Evolutionary conservation across 2,797 vertebrate species (phyloP).

Genomic region (Takifugu rubripes): DNA sequence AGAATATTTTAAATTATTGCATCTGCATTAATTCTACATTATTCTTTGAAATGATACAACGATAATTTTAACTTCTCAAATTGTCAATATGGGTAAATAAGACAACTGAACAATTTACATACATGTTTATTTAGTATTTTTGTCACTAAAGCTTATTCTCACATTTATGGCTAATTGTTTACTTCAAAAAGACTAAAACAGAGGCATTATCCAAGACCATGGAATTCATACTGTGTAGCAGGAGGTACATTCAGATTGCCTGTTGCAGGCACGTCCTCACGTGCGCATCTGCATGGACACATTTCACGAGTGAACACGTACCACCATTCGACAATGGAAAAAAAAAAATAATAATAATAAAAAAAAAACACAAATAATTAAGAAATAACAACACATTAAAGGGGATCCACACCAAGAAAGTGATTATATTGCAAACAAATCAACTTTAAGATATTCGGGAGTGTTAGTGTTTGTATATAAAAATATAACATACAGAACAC

Average conservation of each 20-base stretch:
- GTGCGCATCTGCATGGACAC: not conserved
- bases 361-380: not conserved
- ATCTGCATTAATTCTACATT: too few species aligned
- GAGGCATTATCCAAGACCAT: conserved; percentile 11
- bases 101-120: conserved; percentile 14
- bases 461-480: conserved; percentile 35
- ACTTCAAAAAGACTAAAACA: conserved; percentile 32
- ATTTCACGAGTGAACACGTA: conserved; percentile 1
- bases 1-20: too few species aligned
- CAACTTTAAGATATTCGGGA: conserved; percentile 12
- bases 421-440: conserved; percentile 24
- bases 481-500: conserved; percentile 38
- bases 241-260: conserved; percentile 45
- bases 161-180: conserved; percentile 39
- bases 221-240: conserved; percentile 26
- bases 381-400: conserved; percentile 3
- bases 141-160: conserved; percentile 35
- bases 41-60: not conserved
- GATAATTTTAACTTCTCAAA: not conserved
- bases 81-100: conserved; percentile 8
- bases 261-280: conserved; percentile 24
- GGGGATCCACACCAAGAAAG: conserved; percentile 3
- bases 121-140: conserved; percentile 48
- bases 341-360: not conserved
- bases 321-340: not conserved